These are phyloP conservation scores for Girardinichthys multiradiatus DNA, from an alignment of 2,113 vertebrate species.

Conservation along the genomic window DNA sequence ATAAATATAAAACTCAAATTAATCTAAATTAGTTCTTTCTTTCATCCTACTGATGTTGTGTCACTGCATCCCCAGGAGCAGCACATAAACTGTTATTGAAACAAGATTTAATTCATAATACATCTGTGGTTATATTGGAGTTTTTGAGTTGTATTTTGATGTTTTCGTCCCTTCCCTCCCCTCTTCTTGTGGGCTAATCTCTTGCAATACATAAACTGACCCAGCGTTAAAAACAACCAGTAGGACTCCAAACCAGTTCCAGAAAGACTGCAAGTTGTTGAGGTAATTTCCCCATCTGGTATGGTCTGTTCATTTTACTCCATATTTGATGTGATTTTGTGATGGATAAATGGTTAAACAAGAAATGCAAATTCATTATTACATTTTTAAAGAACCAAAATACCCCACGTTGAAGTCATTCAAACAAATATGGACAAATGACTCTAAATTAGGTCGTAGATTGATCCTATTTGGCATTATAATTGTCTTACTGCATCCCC, in stretches of 20 bases:
- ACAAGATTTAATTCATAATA: neutral
- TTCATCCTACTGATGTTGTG: neutral
- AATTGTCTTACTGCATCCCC: conserved; percentile 24
- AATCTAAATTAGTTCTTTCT: neutral
- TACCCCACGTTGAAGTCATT: neutral
- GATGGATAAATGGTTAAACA: neutral
- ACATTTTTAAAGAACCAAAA: neutral
- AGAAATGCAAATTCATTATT: neutral
- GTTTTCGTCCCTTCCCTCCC: neutral
- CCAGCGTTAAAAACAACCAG: neutral
- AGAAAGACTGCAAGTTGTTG: no score
- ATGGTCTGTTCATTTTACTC: neutral
- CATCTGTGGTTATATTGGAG: neutral
- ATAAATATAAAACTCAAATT: neutral
- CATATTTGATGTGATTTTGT: neutral
- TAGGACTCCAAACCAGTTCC: neutral
- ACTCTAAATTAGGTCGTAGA: conserved; percentile 26
- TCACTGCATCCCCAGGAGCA: neutral
- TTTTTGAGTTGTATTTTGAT: neutral
- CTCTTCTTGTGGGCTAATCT: neutral
- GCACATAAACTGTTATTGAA: neutral
- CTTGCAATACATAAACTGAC: neutral
- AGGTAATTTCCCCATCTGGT: neutral
- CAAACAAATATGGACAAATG: neutral
- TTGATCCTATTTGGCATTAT: conserved; percentile 29